Conservation (phyloP, 2,888 invertebrate genomes). For the Cataglyphis altisquamis region DNA sequence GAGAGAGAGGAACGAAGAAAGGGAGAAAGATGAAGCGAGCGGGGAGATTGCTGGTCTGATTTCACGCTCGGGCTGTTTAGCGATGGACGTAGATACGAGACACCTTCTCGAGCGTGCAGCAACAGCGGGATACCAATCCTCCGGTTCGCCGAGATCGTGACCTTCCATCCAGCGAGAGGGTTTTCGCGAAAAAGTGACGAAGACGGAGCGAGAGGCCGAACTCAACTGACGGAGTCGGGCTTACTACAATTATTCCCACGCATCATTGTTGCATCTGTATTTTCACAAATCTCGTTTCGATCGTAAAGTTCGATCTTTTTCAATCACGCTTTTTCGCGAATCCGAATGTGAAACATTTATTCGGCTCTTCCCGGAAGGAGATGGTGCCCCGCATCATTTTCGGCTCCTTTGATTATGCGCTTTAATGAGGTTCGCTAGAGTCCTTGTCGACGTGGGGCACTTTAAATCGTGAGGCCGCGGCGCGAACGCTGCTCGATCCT, state of each 20-base stretch:
- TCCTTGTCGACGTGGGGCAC: background rate
- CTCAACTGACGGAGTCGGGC: no score
- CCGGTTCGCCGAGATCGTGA: constrained; percentile 74
- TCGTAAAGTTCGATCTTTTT: background rate
- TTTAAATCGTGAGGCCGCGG: constrained; percentile 22
- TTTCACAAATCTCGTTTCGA: background rate
- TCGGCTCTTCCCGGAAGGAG: background rate
- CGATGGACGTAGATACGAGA: constrained; percentile 84
- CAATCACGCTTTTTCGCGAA: background rate
- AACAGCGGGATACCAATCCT: constrained; percentile 77
- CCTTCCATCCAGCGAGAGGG: constrained; percentile 73
- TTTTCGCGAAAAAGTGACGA: constrained; percentile 73
- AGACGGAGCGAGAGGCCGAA: constrained; percentile 56
- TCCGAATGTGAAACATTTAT: background rate
- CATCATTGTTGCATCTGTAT: background rate
- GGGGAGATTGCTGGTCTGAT: constrained; percentile 81
- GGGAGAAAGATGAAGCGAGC: constrained; percentile 56
- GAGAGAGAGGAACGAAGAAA: constrained; percentile 24
- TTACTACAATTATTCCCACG: constrained; percentile 26
- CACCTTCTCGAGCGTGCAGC: constrained; percentile 79
- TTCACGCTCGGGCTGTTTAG: constrained; percentile 84
- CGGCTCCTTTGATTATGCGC: constrained; percentile 3
- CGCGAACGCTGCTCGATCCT: constrained; percentile 12
- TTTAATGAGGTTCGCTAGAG: background rate
- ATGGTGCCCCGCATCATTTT: background rate